Evolutionary conservation across 2,797 vertebrate genomes (phyloP).

Genomic region (Lophius americanus): DNA sequence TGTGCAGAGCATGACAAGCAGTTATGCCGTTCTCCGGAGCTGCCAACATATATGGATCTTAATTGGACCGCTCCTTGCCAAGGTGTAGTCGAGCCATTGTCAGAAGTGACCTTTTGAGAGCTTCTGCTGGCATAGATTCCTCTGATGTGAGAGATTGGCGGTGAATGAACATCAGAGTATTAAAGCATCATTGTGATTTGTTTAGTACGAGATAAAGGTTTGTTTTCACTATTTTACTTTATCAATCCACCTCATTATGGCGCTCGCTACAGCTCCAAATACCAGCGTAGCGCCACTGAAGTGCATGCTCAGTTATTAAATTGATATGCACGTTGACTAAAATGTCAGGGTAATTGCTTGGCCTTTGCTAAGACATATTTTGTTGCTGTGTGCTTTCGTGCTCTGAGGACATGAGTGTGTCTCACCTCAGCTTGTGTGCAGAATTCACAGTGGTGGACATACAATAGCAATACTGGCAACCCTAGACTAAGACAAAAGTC

Average conservation of each 20-base stretch:
- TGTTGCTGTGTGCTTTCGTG: neutral
- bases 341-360: constrained; percentile 2
- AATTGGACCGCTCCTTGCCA: constrained; percentile 35
- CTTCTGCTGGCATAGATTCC: constrained; percentile 2
- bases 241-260: neutral
- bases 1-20: constrained; percentile 33
- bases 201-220: neutral
- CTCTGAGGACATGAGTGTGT: neutral
- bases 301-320: neutral
- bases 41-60: constrained; percentile 29
- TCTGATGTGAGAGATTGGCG: neutral
- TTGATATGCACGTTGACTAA: neutral
- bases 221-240: constrained; percentile 1
- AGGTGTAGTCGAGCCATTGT: constrained; percentile 37
- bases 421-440: neutral
- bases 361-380: neutral
- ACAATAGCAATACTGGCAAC: neutral
- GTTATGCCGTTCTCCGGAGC: neutral
- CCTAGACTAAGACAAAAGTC: no score
- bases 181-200: neutral
- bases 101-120: constrained; percentile 49
- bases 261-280: neutral
- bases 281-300: neutral
- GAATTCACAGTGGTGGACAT: neutral
- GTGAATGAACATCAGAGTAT: neutral